These are phyloP conservation scores for Dicranocentrus wangi DNA, from an alignment of 2,888 invertebrate genomes.

Conservation along the genomic window DNA sequence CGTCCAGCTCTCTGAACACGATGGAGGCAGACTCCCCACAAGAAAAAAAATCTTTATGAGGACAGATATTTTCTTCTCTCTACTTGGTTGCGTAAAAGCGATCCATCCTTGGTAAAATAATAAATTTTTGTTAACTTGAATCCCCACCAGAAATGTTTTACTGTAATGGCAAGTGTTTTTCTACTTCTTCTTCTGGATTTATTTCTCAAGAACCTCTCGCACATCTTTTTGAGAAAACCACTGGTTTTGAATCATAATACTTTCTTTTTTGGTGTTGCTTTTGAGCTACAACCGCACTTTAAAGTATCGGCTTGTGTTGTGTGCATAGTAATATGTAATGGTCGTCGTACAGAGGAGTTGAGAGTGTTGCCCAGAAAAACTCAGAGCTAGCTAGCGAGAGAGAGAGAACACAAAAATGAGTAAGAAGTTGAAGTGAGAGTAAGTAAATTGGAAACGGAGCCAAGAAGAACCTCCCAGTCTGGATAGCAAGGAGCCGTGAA, in stretches of 20 bases:
- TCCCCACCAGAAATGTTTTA: slow-evolving; percentile 32
- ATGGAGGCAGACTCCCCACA: background rate
- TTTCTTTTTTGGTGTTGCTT: slow-evolving; percentile 10
- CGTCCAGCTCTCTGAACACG: background rate
- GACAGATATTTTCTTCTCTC: slow-evolving; percentile 10
- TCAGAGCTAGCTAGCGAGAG: slow-evolving; percentile 6
- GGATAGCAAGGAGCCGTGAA: slow-evolving; percentile 66
- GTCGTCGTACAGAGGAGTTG: slow-evolving; percentile 6
- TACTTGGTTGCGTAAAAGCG: slow-evolving; percentile 24
- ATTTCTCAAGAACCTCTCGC: slow-evolving; percentile 26
- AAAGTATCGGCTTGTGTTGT: slow-evolving; percentile 37
- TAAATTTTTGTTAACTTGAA: slow-evolving; percentile 40
- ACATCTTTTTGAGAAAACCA: too few species aligned
- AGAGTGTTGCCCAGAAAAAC: background rate
- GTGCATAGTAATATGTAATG: slow-evolving; percentile 14
- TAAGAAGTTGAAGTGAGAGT: slow-evolving; percentile 39
- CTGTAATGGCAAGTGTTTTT: slow-evolving; percentile 40
- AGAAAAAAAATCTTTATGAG: slow-evolving; percentile 46
- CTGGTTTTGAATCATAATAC: slow-evolving; percentile 17
- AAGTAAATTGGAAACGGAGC: slow-evolving; percentile 67
- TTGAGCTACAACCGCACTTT: slow-evolving; percentile 27
- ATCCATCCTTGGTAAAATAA: slow-evolving; percentile 33
- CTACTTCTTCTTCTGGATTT: slow-evolving; percentile 29
- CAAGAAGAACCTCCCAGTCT: slow-evolving; percentile 68
- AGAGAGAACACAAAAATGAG: slow-evolving; percentile 9